These are phyloP conservation scores for Eulithis testata DNA, from an alignment of 2,888 invertebrate genomes.

Conservation along the genomic window DNA sequence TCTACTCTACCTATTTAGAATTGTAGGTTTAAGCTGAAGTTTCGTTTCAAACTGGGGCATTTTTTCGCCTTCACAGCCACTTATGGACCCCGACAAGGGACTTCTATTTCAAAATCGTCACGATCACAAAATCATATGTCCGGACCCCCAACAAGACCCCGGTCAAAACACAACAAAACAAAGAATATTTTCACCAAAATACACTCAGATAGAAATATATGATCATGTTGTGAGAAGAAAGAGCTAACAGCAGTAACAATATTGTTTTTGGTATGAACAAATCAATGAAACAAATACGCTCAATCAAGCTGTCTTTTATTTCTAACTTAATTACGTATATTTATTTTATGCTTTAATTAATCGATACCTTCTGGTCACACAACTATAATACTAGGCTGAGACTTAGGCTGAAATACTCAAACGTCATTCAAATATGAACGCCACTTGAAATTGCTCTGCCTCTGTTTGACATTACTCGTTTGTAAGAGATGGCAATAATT, in stretches of 20 bases:
- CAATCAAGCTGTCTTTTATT: constrained; percentile 41
- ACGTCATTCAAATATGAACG: too few species aligned
- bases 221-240: constrained; percentile 90
- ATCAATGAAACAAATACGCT: constrained; percentile 27
- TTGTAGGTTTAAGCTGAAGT: too few species aligned
- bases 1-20: too few species aligned
- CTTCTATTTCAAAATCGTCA: constrained; percentile 91
- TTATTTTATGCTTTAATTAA: background rate
- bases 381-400: constrained; percentile 13
- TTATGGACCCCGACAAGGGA: constrained; percentile 89
- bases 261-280: background rate
- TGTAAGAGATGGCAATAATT: too few species aligned
- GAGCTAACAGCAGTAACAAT: constrained; percentile 50
- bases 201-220: constrained; percentile 90
- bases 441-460: too few species aligned
- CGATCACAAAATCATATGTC: constrained; percentile 90
- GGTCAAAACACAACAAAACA: constrained; percentile 88
- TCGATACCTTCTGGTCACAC: background rate
- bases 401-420: too few species aligned
- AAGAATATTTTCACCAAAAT: constrained; percentile 86
- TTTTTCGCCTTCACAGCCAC: constrained; percentile 64
- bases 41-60: background rate
- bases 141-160: constrained; percentile 86
- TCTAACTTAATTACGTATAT: constrained; percentile 10
- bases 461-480: too few species aligned